Base-by-base conservation (phyloP, 2,888 invertebrate genomes). In the Scaptomyza flava region DNA sequence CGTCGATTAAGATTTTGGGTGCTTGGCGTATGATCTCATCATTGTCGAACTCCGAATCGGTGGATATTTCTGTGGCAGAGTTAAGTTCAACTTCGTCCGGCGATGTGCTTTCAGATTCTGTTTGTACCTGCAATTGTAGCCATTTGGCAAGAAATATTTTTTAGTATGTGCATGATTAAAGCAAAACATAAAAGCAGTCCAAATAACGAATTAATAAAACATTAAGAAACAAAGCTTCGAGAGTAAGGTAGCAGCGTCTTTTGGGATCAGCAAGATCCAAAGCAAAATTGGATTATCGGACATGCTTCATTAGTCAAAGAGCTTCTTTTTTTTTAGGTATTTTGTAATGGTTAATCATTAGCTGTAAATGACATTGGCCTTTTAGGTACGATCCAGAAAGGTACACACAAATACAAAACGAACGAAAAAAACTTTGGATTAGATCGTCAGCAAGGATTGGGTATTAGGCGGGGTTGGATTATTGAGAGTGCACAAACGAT, bases 11-110 rank as follows among this genome's bases (percentile, higher is more conserved):
- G 63, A 96, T 96, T 75, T 95, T 94, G 11, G 97, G 97, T 73
- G 95, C 95, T 56, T 95, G 94, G 27, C 90, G 90, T 62, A 90
- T 90, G 1, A 95, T 94, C 23, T 96, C 95, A 88, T 97, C 97
- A 72, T 96, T 95, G 75, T 96, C 97, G 89, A 98, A 97, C 92
- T 98, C 97, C 30, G 97, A 97, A 92, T 98, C 97, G 0, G 97
- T 97, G 50, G 97, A 97, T 81, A 97, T 97, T 93, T 97, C 97
- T 1, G 97, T 97, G 2, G 96, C 97, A 7, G 97, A 97, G 84
- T 97, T 97, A 78, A 95, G 95, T 77, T 95, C 94, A 86, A 95
- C 94, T 81, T 95, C 95, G 76, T 95, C 94, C 68, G 95, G 94
- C 84, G 95, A 94, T 79, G 94, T 94, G 72, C 93, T 93, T 71